Conservation (phyloP, 1,140 invertebrate genomes). For the Eupeodes corollae region DNA sequence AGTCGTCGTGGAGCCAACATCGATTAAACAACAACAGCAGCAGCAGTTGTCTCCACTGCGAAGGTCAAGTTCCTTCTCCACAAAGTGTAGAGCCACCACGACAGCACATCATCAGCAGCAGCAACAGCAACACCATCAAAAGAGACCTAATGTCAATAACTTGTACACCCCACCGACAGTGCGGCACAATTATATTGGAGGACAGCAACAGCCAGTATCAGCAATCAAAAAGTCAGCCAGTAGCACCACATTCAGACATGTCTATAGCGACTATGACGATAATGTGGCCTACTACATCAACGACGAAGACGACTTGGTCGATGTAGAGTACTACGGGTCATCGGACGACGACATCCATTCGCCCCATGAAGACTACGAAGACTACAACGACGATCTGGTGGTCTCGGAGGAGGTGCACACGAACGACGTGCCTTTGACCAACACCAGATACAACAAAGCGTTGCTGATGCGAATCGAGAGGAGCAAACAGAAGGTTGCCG, state of each 20-base stretch:
- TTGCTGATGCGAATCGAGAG: constrained; percentile 38
- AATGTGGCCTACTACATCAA: constrained; percentile 36
- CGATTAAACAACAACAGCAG: constrained; percentile 2
- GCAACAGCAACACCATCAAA: constrained; percentile 13
- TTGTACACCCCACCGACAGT: constrained; percentile 31
- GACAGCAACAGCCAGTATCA: constrained; percentile 10
- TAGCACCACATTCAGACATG: constrained; percentile 33
- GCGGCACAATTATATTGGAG: constrained; percentile 19
- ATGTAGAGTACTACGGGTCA: constrained; percentile 29
- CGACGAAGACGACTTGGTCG: constrained; percentile 29
- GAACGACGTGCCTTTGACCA: constrained; percentile 31
- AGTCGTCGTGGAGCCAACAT: constrained; percentile 22
- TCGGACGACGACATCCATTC: constrained; percentile 9
- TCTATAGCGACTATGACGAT: constrained; percentile 33
- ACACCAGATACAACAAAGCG: constrained; percentile 44
- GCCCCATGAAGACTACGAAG: neutral
- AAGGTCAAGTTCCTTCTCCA: constrained; percentile 30
- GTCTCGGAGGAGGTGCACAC: constrained; percentile 1
- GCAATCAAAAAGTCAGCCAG: constrained; percentile 32
- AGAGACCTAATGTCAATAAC: constrained; percentile 28
- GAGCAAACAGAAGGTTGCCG: constrained; percentile 31
- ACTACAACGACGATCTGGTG: neutral
- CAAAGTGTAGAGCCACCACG: constrained; percentile 4
- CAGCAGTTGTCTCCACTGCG: constrained; percentile 24
- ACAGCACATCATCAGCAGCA: constrained; percentile 8